These are phyloP conservation scores for Synergus itoensis DNA, from an alignment of 2,888 invertebrate species.

Conservation along the genomic window DNA sequence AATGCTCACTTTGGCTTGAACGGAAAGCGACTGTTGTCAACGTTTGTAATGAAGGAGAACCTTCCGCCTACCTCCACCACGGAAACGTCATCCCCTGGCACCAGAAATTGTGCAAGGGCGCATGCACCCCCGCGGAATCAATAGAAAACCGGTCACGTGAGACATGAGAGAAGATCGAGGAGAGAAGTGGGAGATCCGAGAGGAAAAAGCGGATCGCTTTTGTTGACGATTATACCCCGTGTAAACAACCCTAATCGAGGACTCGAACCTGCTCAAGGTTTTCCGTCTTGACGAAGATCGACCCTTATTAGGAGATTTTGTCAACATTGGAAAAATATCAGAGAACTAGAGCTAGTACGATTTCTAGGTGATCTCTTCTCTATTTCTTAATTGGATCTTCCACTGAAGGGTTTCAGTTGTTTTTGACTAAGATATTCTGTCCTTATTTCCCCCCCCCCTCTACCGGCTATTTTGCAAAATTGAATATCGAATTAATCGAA, in stretches of 20 bases:
- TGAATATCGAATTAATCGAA: no score
- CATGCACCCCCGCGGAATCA: conserved; percentile 74
- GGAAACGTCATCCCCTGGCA: conserved; percentile 56
- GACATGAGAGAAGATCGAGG: conserved; percentile 49
- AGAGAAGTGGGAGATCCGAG: conserved; percentile 43
- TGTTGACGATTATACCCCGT: conserved; percentile 56
- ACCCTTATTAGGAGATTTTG: neutral
- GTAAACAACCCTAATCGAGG: conserved; percentile 56
- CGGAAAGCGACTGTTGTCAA: conserved; percentile 36
- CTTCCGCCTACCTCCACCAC: conserved; percentile 44
- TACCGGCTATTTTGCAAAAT: no score
- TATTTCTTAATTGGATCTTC: neutral
- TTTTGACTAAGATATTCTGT: no score
- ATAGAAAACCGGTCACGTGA: conserved; percentile 74
- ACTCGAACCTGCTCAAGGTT: conserved; percentile 28
- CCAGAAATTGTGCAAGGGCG: conserved; percentile 69
- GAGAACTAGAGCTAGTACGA: neutral
- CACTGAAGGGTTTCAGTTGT: no score
- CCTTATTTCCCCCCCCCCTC: no score
- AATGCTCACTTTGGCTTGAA: conserved; percentile 12
- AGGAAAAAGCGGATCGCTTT: conserved; percentile 44
- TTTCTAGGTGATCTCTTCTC: neutral
- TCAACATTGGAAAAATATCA: conserved; percentile 9
- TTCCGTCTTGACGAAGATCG: neutral
- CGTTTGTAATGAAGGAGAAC: conserved; percentile 38